Conservation (phyloP, 2,888 invertebrate genomes). For the Quadroppia sp. region DNA sequence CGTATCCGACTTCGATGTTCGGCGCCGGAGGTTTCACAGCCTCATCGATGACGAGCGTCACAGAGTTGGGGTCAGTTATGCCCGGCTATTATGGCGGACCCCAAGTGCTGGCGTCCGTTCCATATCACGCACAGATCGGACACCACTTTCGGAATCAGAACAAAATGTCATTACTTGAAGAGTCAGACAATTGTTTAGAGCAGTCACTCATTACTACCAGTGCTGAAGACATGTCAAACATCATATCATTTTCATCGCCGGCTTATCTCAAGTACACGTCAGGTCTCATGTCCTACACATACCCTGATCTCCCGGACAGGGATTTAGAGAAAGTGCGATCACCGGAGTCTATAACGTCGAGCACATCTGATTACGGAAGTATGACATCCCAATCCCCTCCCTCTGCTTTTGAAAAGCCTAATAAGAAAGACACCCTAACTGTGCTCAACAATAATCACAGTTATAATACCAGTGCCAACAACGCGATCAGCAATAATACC, state of each 20-base stretch:
- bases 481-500: background rate
- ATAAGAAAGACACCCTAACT: background rate
- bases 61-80: conserved; percentile 42
- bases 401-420: conserved; percentile 41
- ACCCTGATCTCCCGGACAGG: conserved; percentile 23
- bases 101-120: conserved; percentile 45
- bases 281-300: background rate
- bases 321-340: conserved; percentile 42
- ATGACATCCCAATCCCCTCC: conserved; percentile 43
- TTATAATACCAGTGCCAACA: background rate
- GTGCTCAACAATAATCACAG: background rate
- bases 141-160: conserved; percentile 42
- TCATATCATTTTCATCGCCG: conserved; percentile 41
- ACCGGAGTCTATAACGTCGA: conserved; percentile 41
- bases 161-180: conserved; percentile 40
- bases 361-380: conserved; percentile 43
- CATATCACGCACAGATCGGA: conserved; percentile 44
- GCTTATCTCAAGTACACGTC: conserved; percentile 15
- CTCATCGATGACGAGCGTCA: conserved; percentile 18
- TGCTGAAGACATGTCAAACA: conserved; percentile 46
- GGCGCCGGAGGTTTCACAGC: conserved; percentile 33
- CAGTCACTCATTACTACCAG: conserved; percentile 44
- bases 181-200: conserved; percentile 43
- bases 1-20: conserved; percentile 39
- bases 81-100: conserved; percentile 45